Evolutionary conservation across 2,113 vertebrate genomes (phyloP).

Genomic region (Dipodomys ordii): DNA sequence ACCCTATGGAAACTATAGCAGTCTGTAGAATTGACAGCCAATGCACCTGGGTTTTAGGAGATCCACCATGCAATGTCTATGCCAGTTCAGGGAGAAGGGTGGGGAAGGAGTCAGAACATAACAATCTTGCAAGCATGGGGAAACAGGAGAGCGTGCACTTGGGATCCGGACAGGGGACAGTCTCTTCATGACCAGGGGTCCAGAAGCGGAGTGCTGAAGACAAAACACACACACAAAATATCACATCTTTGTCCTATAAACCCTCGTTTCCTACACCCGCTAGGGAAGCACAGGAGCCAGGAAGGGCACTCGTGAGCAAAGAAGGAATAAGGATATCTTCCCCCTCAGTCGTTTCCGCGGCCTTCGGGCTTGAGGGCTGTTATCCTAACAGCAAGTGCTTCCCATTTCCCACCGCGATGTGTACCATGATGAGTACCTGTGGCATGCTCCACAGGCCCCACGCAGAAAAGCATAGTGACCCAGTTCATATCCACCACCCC

Average conservation of each 20-base stretch:
- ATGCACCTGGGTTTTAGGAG: background rate
- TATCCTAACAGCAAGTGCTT: background rate
- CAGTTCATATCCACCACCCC: background rate
- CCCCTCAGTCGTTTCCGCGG: background rate
- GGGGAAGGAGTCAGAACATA: background rate
- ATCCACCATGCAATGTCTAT: background rate
- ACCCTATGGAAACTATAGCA: background rate
- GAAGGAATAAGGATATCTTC: background rate
- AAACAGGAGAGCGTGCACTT: background rate
- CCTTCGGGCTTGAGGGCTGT: background rate
- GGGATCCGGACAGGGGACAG: background rate
- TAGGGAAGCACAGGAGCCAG: background rate
- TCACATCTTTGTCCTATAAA: slow-evolving; percentile 1
- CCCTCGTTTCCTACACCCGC: background rate
- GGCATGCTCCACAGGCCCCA: background rate
- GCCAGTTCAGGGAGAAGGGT: no score
- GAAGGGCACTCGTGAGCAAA: background rate
- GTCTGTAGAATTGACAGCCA: background rate
- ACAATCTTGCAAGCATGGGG: background rate
- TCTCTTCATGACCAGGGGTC: slow-evolving; percentile 31
- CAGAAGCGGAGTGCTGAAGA: slow-evolving; percentile 29
- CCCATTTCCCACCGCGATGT: background rate
- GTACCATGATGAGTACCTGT: background rate
- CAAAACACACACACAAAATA: background rate
- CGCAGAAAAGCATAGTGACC: background rate